Percentiles rank a stretch among this genome's conserved stretches.
Conservation (phyloP, 2,113 vertebrate species). For the Camarhynchus parvulus region DNA sequence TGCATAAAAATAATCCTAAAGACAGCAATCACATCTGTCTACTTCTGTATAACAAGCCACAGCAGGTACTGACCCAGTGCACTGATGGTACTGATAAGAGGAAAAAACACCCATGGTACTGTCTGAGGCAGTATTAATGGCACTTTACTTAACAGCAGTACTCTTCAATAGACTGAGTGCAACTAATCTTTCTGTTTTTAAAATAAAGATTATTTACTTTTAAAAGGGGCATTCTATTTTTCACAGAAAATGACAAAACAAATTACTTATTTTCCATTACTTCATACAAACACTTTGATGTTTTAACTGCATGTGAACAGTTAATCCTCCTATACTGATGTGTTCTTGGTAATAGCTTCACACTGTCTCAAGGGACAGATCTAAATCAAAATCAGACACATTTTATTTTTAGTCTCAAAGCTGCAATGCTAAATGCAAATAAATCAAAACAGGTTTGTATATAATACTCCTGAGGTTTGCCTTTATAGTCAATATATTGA, state of each 20-base stretch:
- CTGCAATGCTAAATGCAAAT: conserved; percentile 62
- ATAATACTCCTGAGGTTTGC: conserved; percentile 28
- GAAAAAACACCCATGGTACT: not conserved
- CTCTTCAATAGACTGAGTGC: not conserved
- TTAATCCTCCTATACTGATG: conserved; percentile 70
- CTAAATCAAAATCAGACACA: conserved; percentile 67
- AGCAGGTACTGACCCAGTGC: conserved; percentile 28
- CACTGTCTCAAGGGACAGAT: conserved; percentile 34
- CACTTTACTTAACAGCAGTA: conserved; percentile 60
- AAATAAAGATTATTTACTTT: conserved; percentile 67
- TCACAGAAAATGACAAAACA: conserved; percentile 66
- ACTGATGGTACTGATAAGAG: conserved; percentile 51
- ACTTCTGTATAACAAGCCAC: conserved; percentile 42
- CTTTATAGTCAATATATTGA: conserved; percentile 62
- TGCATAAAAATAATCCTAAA: conserved; percentile 15
- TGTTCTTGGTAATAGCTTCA: conserved; percentile 54
- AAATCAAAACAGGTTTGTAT: conserved; percentile 57
- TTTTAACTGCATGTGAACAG: conserved; percentile 70
- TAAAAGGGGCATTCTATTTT: conserved; percentile 30
- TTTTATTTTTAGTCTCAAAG: conserved; percentile 70
- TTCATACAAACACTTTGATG: conserved; percentile 63
- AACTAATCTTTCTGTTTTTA: conserved; percentile 63
- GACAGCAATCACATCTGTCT: conserved; percentile 18
- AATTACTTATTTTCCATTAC: conserved; percentile 73
- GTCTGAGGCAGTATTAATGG: not conserved